These are phyloP conservation scores for Bimastos eiseni DNA, from an alignment of 2,888 invertebrate genomes.

Conservation along the genomic window DNA sequence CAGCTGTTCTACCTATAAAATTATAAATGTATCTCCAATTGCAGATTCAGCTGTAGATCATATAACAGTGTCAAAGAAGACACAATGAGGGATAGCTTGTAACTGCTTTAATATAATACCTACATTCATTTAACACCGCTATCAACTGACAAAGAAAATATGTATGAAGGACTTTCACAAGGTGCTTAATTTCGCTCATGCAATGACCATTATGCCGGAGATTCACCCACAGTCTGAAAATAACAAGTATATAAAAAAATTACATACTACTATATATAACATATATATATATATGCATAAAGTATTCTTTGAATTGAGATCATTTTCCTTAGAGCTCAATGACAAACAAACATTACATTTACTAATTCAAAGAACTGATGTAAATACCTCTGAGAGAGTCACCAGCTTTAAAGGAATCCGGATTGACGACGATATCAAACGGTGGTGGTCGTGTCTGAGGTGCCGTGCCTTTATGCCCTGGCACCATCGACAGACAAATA, in stretches of 20 bases:
- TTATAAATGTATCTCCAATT: background rate
- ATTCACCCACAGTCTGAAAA: background rate
- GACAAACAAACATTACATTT: background rate
- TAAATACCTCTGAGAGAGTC: conserved; percentile 36
- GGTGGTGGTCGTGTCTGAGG: conserved; percentile 33
- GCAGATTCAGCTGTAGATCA: background rate
- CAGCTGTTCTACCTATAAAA: background rate
- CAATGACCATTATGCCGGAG: too few species aligned
- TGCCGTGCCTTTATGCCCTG: conserved; percentile 19
- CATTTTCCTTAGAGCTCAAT: background rate
- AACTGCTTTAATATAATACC: too few species aligned
- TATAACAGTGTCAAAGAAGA: background rate
- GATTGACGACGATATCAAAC: conserved; percentile 34
- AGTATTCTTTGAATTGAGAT: background rate
- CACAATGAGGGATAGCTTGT: background rate
- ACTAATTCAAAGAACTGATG: background rate
- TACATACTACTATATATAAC: too few species aligned
- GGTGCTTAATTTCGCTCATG: background rate
- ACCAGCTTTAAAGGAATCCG: conserved; percentile 27
- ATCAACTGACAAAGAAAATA: background rate
- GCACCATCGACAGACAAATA: conserved; percentile 33
- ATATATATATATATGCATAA: too few species aligned
- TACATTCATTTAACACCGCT: background rate
- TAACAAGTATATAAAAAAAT: background rate
- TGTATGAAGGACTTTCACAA: background rate